Evolutionary conservation across 2,113 vertebrate genomes (phyloP).

Genomic region (Vidua chalybeata): DNA sequence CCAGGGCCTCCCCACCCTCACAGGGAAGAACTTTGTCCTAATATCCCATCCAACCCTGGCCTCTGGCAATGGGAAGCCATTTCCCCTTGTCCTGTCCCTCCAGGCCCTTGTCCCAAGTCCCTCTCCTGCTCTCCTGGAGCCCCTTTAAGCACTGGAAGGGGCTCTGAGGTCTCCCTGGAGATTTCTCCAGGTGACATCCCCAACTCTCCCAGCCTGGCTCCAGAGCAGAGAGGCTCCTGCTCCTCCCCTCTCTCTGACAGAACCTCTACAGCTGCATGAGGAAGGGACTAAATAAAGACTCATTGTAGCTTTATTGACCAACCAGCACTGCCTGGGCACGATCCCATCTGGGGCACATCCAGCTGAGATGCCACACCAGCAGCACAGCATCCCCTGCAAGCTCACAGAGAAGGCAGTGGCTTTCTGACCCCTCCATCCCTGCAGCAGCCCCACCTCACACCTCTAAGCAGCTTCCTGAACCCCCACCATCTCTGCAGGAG

Average conservation of each 20-base stretch:
- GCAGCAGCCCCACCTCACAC: neutral
- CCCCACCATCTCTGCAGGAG: neutral
- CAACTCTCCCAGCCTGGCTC: neutral
- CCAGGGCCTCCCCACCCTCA: neutral
- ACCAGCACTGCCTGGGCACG: neutral
- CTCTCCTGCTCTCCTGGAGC: neutral
- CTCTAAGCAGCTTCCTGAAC: neutral
- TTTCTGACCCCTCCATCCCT: neutral
- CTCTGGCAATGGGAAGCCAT: neutral
- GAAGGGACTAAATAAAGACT: neutral
- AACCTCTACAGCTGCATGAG: neutral
- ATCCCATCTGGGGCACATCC: neutral
- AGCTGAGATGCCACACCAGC: neutral
- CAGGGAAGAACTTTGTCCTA: neutral
- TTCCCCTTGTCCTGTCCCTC: neutral
- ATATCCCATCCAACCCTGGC: neutral
- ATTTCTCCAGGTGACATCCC: neutral
- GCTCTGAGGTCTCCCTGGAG: neutral
- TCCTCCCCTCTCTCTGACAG: neutral
- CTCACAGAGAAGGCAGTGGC: neutral
- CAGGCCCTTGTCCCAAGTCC: neutral
- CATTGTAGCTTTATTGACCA: constrained; percentile 41
- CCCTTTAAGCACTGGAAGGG: neutral
- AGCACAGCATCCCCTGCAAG: neutral
- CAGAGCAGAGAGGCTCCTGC: neutral